Conservation (phyloP, 2,888 invertebrate species). For the Cheilosia scutellata region DNA sequence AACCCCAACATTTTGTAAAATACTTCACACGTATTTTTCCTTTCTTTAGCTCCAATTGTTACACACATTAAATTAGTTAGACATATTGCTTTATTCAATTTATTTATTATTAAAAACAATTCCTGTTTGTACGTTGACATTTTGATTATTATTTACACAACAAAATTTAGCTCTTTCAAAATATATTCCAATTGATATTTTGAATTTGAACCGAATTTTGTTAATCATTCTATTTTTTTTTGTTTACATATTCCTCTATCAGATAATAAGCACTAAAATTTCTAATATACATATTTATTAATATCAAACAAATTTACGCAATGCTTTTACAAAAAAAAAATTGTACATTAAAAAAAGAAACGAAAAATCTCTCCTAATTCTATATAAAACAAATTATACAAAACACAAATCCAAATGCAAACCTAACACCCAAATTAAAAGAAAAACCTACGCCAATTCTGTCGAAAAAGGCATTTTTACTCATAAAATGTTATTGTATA, state of each 20-base stretch:
- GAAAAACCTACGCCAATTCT: constrained; percentile 18
- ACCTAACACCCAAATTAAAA: background rate
- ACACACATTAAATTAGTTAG: background rate
- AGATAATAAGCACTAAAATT: constrained; percentile 3
- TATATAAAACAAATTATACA: constrained; percentile 4
- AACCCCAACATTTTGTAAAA: constrained; percentile 62
- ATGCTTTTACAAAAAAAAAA: background rate
- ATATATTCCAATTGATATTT: constrained; percentile 31
- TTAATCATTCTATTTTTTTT: background rate
- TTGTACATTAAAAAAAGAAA: background rate
- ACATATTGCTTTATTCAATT: constrained; percentile 14
- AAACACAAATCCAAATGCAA: constrained; percentile 31
- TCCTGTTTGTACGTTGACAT: constrained; percentile 1
- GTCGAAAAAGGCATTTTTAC: constrained; percentile 31
- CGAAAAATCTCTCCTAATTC: constrained; percentile 48
- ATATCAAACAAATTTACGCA: background rate
- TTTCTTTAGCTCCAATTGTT: background rate
- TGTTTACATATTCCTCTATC: constrained; percentile 3
- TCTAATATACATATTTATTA: background rate
- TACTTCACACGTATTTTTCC: constrained; percentile 48
- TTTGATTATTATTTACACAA: background rate
- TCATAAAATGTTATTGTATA: constrained; percentile 48
- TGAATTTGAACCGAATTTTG: constrained; percentile 43
- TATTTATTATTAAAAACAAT: background rate
- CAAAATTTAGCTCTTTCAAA: constrained; percentile 44